Conservation (phyloP, 2,888 invertebrate genomes). For the Ormyrus pomaceus region DNA sequence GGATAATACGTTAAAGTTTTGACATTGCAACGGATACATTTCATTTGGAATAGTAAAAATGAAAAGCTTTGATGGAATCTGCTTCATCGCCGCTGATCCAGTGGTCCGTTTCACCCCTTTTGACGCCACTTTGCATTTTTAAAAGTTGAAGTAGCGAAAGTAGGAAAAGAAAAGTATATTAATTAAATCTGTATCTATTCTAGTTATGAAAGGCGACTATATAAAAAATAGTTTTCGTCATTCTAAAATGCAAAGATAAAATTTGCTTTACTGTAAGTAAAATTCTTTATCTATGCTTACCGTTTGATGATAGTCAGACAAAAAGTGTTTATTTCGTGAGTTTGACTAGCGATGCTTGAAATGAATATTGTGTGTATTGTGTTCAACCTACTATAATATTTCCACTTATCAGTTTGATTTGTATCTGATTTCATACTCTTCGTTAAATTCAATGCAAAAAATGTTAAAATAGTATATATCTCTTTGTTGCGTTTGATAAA, state of each 20-base stretch:
- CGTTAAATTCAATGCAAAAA: too few relatives aligned
- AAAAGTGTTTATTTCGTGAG: constrained; percentile 38
- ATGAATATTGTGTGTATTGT: constrained; percentile 9
- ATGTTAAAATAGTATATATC: too few relatives aligned
- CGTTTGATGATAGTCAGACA: constrained; percentile 28
- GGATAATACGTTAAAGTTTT: background rate
- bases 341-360: constrained; percentile 26
- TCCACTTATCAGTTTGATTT: background rate
- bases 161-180: background rate
- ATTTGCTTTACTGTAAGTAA: constrained; percentile 8
- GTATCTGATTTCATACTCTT: too few relatives aligned
- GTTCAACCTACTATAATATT: constrained; percentile 17
- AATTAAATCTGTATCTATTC: constrained; percentile 21
- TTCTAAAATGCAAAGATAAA: constrained; percentile 32
- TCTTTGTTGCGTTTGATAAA: too few relatives aligned
- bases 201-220: constrained; percentile 22
- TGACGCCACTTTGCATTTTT: background rate
- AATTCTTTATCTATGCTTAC: constrained; percentile 41
- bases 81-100: constrained; percentile 26
- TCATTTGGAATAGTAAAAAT: background rate
- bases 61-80: background rate
- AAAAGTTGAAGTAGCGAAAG: background rate
- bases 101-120: constrained; percentile 3
- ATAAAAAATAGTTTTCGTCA: constrained; percentile 16
- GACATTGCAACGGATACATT: background rate